Percentiles rank a stretch among this genome's conserved stretches.
These are phyloP conservation scores for Theocolax elegans DNA, from an alignment of 1,140 invertebrate genomes.

Conservation along the genomic window DNA sequence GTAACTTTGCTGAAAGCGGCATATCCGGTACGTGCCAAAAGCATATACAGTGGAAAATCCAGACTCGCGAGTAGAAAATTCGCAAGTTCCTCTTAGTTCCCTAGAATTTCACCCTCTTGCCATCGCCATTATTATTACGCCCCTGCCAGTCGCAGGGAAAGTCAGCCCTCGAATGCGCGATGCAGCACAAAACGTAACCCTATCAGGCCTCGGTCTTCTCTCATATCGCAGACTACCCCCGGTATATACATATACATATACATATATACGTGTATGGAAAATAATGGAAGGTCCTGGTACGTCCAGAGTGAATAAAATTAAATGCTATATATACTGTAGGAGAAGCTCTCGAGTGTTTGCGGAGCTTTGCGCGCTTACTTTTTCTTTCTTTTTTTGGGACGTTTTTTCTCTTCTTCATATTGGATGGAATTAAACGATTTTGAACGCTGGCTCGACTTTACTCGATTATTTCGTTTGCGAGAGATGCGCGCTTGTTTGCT, in stretches of 20 bases:
- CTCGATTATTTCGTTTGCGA: constrained; percentile 17
- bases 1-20: no score
- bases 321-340: neutral
- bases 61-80: neutral
- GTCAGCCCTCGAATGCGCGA: neutral
- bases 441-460: neutral
- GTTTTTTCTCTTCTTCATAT: neutral
- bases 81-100: neutral
- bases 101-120: neutral
- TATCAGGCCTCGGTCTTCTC: neutral
- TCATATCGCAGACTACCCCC: neutral
- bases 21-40: no score
- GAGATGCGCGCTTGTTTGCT: neutral
- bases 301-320: constrained; percentile 21
- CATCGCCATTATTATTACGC: neutral
- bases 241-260: neutral
- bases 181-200: neutral
- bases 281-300: neutral
- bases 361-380: neutral
- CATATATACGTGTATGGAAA: no score
- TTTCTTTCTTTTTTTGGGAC: neutral
- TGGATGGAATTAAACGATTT: constrained; percentile 7
- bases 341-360: neutral
- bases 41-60: no score
- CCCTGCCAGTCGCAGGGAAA: neutral